Evolutionary conservation across 2,113 vertebrate genomes (phyloP), one percentile per base, ranked within the genome.

Genomic region (Bagarius yarrelli): DNA sequence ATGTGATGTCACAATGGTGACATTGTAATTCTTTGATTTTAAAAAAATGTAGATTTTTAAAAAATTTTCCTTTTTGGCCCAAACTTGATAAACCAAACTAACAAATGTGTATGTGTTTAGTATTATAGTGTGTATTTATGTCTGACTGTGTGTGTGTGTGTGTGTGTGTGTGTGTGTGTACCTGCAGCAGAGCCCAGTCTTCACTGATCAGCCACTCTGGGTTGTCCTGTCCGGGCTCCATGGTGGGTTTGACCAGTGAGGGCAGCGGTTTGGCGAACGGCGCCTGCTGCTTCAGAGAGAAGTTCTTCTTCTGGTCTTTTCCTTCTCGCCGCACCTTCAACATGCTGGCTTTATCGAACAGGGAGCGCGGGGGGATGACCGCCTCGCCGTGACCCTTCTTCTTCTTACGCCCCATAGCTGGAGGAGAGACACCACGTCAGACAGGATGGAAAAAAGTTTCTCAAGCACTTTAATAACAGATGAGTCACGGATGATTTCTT

Each of bases 101-200:
- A n/a, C n/a, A n/a, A n/a, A n/a, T n/a, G n/a, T n/a, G n/a, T n/a
- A n/a, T n/a, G n/a, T n/a, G n/a, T n/a, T n/a, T n/a, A n/a, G n/a
- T n/a, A n/a, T n/a, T n/a, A n/a, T n/a, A n/a, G n/a, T n/a, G n/a
- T n/a, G n/a, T n/a, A n/a, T n/a, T n/a, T n/a, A n/a, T n/a, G n/a
- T n/a, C n/a, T n/a, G n/a, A n/a, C n/a, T n/a, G n/a, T n/a, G n/a
- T n/a, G n/a, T n/a, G n/a, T n/a, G n/a, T n/a, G n/a, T n/a, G n/a
- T n/a, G n/a, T n/a, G n/a, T n/a, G 50, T 21, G 15, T 59, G 36
- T 12, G 15, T 13, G n/a, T 18, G 8, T 34, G 55, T 87, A 97
- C 96, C 95, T 97, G 96, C 75, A 98, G 91, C 84, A 98, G 91
- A 63, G 96, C 96, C 96, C 96, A 98, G 91, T 98, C 96, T 87